Conservation (phyloP, 2,888 invertebrate species). For the Nebria brevicollis region DNA sequence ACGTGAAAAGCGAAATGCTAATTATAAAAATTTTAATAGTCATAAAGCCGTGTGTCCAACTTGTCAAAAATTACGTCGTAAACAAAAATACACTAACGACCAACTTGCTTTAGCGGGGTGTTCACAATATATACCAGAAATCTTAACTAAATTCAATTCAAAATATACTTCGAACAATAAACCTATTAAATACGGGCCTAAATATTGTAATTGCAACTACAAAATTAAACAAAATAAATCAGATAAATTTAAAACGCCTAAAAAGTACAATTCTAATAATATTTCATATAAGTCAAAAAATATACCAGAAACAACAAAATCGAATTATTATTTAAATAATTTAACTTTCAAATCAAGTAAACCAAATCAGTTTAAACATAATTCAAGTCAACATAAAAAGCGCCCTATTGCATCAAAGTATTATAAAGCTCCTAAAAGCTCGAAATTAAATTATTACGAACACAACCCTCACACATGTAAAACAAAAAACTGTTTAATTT, state of each 20-base stretch:
- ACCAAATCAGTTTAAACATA: not conserved
- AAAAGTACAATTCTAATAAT: too few relatives aligned
- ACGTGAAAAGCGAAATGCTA: not conserved
- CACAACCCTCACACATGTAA: not conserved
- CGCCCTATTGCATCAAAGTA: too few relatives aligned
- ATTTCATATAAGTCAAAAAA: too few relatives aligned
- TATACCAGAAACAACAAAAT: too few relatives aligned
- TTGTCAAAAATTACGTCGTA: constrained; percentile 31
- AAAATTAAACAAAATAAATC: too few relatives aligned
- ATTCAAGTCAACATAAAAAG: not conserved
- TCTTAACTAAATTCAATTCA: not conserved
- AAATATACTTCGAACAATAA: not conserved
- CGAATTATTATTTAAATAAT: not conserved
- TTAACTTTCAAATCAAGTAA: not conserved
- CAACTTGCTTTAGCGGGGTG: constrained; percentile 31
- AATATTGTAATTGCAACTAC: not conserved
- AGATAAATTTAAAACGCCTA: too few relatives aligned
- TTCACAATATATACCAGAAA: constrained; percentile 47
- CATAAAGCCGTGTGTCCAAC: constrained; percentile 28
- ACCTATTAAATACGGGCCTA: not conserved
- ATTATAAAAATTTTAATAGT: not conserved
- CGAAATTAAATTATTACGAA: not conserved
- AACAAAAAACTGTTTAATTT: not conserved
- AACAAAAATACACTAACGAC: constrained; percentile 35
- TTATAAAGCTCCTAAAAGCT: too few relatives aligned